Evolutionary conservation across 2,888 invertebrate species (phyloP), one percentile per base, ranked within the genome.

Genomic region (Colostygia pectinataria): DNA sequence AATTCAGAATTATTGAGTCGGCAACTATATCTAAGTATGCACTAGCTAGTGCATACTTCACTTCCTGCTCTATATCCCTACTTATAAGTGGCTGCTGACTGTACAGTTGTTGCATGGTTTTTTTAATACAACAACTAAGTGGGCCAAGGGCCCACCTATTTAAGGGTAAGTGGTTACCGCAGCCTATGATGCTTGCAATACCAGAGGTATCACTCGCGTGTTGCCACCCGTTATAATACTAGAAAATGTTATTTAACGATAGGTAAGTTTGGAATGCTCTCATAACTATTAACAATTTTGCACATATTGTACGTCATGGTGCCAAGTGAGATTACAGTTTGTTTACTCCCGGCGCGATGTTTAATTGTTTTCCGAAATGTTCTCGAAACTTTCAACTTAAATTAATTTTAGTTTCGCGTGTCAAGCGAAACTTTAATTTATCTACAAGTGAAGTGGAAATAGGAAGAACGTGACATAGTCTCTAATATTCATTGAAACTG

Each of bases 351-450:
- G 57, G 63, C 61, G 56, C 49, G 53, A 60, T 58, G 63, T 68
- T 67, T 68, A 65, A 56, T 53, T 67, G 63, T 63, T 69, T 63
- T 59, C 61, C 54, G 52, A 34, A n/a, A 52, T 57, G 65, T 69
- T 66, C 64, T 70, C 66, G 64, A 70, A 20, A 70, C 63, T 71
- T 68, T 61, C 55, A 67, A 70, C 61, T 74, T 69, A 67, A 75
- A 77, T 79, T 78, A 77, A 71, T 71, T 74, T 73, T 66, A 62
- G 57, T 65, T 68, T 66, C 62, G 50, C 44, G 49, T 62, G 59
- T 59, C 61, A 55, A 51, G 47, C 41, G 47, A 49, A 48, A 62
- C 47, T 55, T 57, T 43, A 48, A 53, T 52, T 43, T 52, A 23
- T 41, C 55, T 47, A 43, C 12, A 29, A 18, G 6, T 18, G 20